A percentile compares a stretch with the other conserved stretches of the same genome.
Evolutionary conservation across 2,888 invertebrate genomes (phyloP).

Genomic region (Phengaris arion): DNA sequence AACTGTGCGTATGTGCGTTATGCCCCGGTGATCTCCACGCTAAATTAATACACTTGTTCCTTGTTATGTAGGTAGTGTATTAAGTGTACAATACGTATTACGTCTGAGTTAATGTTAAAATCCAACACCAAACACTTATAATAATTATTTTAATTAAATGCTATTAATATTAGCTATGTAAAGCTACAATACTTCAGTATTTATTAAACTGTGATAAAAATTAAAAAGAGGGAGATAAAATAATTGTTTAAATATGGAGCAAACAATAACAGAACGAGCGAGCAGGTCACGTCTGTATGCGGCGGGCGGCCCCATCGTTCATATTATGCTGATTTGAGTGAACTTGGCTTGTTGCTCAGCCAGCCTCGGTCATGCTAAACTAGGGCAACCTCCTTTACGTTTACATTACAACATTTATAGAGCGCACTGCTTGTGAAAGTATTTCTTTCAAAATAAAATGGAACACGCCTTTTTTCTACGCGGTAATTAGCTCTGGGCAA

Average conservation of each 20-base stretch:
- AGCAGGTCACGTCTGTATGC: conserved; percentile 13
- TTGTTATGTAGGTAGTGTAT: background rate
- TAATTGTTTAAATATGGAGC: conserved; percentile 4
- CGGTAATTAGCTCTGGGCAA: background rate
- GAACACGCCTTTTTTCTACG: conserved; percentile 4
- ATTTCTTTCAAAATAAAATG: conserved; percentile 27
- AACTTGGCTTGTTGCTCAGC: conserved; percentile 28
- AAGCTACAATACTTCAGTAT: background rate
- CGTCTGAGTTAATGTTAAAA: background rate
- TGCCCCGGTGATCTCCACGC: conserved; percentile 3
- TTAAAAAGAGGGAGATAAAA: conserved; percentile 3
- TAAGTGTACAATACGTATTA: background rate
- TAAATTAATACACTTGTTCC: conserved; percentile 20
- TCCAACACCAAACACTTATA: background rate
- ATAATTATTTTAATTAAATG: conserved; percentile 16
- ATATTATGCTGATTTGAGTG: conserved; percentile 28
- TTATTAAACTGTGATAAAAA: background rate
- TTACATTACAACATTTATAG: conserved; percentile 29
- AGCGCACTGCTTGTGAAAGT: conserved; percentile 26
- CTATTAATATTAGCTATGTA: background rate
- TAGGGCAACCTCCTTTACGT: conserved; percentile 27
- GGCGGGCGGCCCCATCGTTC: conserved; percentile 24
- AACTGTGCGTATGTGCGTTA: conserved; percentile 12
- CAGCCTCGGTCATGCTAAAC: conserved; percentile 24
- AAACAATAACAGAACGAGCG: conserved; percentile 17